phyloP scores from a whole-genome alignment of 2,113 vertebrate genomes.

The Lichenostomus cassidix region DNA sequence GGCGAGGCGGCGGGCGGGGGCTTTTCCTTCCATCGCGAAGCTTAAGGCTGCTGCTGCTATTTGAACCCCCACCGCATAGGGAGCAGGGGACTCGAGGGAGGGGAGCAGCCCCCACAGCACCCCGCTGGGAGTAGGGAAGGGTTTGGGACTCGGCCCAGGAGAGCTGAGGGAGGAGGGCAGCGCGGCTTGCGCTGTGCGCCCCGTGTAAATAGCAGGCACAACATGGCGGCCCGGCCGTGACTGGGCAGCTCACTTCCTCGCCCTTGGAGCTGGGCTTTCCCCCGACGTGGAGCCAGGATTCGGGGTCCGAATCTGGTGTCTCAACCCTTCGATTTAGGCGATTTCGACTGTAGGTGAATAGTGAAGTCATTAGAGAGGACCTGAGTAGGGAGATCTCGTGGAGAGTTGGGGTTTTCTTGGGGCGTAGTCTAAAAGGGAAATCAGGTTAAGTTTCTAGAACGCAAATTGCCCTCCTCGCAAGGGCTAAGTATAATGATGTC shows the following conservation, averaged over 20 bases:
- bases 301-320: not conserved
- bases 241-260: conserved; percentile 39
- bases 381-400: not conserved
- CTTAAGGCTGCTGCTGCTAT: not conserved
- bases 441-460: not conserved
- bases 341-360: not conserved
- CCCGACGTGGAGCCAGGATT: not conserved
- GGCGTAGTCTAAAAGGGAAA: not conserved
- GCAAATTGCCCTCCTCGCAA: not conserved
- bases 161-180: not conserved
- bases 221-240: conserved; percentile 66
- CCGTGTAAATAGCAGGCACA: not conserved
- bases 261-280: not conserved
- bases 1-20: not conserved
- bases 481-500: not conserved
- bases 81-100: conserved; percentile 43
- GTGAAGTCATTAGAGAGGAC: not conserved
- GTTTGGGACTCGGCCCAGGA: not conserved
- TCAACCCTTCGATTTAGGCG: not conserved
- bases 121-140: not conserved
- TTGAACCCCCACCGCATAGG: not conserved
- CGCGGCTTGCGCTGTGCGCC: not conserved
- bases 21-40: not conserved
- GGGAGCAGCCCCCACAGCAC: not conserved
- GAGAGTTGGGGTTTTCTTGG: not conserved